Evolutionary conservation across 1,140 invertebrate genomes (phyloP).

Genomic region (Aphis craccivora): DNA sequence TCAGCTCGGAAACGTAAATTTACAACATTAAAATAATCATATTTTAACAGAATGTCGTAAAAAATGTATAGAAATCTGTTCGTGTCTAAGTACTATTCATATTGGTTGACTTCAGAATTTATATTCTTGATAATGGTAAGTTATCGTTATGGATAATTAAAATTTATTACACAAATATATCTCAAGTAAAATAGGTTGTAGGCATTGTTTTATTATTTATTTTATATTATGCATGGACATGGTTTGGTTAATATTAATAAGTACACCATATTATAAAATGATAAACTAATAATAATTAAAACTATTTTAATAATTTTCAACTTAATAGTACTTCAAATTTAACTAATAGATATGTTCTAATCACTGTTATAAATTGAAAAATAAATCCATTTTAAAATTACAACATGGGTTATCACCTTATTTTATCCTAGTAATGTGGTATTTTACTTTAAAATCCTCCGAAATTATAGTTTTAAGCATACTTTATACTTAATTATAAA

Average conservation of each 20-base stretch:
- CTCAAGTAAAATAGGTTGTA: not conserved
- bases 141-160: not conserved
- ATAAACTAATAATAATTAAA: not conserved
- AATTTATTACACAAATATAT: not conserved
- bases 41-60: not conserved
- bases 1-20: not conserved
- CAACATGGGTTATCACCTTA: not conserved
- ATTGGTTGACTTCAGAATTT: not conserved
- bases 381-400: not conserved
- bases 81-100: not conserved
- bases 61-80: not conserved
- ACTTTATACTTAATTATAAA: not conserved
- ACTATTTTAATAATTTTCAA: too few relatives aligned
- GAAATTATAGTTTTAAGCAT: not conserved
- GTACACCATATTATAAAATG: not conserved
- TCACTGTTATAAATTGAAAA: not conserved
- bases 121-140: not conserved
- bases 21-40: conserved; percentile 10
- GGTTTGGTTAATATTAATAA: not conserved
- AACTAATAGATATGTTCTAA: not conserved
- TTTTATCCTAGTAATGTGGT: not conserved
- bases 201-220: not conserved
- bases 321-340: not conserved
- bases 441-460: not conserved
- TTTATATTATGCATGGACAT: not conserved